These are phyloP conservation scores for Pluvialis apricaria DNA, from an alignment of 2,113 vertebrate genomes.

Conservation along the genomic window DNA sequence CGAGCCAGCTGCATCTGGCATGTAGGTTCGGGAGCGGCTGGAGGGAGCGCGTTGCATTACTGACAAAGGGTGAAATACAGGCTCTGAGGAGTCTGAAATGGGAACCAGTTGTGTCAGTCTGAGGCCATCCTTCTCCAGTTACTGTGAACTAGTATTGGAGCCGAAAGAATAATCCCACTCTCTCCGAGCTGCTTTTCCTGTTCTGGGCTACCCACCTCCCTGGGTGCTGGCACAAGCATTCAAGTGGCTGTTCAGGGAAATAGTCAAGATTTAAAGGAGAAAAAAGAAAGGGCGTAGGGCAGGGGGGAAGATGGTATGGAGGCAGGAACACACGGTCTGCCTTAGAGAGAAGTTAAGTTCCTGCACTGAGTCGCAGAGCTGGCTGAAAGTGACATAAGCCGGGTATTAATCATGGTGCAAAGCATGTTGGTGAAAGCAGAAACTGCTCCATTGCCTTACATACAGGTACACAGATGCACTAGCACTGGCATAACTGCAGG, in stretches of 20 bases:
- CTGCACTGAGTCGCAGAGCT: not conserved
- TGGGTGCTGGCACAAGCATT: not conserved
- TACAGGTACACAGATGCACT: not conserved
- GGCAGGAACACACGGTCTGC: not conserved
- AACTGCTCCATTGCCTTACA: not conserved
- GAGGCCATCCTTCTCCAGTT: constrained; percentile 45
- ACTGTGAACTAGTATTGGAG: constrained; percentile 10
- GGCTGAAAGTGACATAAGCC: not conserved
- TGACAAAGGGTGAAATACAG: constrained; percentile 35
- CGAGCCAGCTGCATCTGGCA: not conserved
- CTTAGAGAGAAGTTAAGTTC: not conserved
- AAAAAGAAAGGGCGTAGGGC: fast-evolving
- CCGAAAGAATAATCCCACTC: not conserved
- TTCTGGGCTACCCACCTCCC: not conserved
- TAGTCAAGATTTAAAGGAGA: not conserved
- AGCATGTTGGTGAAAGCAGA: not conserved
- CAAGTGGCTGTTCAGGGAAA: not conserved
- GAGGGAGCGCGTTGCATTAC: not conserved
- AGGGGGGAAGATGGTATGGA: not conserved
- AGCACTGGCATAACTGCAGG: not conserved
- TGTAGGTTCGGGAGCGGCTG: not conserved
- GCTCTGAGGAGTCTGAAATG: not conserved
- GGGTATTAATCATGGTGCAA: not conserved
- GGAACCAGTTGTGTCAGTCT: constrained; percentile 35
- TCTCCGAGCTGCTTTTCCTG: not conserved